Conservation (phyloP, 2,113 vertebrate species). For the Pomatorhinus ruficollis region DNA sequence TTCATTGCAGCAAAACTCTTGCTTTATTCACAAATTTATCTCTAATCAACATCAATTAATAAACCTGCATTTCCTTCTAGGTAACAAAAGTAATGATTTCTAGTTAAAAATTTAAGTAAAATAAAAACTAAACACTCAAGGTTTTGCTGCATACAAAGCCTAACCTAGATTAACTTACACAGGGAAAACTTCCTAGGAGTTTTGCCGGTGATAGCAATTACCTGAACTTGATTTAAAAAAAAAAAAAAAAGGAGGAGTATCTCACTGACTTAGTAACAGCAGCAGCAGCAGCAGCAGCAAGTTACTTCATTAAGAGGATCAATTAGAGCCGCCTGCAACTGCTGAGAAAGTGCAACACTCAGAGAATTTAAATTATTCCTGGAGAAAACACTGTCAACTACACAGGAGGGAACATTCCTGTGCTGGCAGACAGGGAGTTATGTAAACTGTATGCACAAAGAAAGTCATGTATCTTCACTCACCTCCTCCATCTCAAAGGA, state of each 20-base stretch:
- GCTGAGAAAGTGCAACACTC: neutral
- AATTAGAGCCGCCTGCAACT: neutral
- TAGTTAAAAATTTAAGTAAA: neutral
- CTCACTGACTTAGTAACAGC: neutral
- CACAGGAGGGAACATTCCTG: slow-evolving; percentile 31
- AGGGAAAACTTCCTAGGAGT: neutral
- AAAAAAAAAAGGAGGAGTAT: neutral
- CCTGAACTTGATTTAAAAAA: neutral
- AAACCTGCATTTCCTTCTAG: neutral
- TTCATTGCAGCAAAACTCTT: neutral
- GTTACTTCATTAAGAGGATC: neutral
- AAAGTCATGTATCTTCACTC: slow-evolving; percentile 34
- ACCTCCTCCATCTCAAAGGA: slow-evolving; percentile 99
- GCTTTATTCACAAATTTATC: neutral
- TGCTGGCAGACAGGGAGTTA: neutral
- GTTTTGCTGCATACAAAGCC: neutral
- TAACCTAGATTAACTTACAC: neutral
- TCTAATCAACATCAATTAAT: neutral
- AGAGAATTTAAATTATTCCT: slow-evolving; percentile 11
- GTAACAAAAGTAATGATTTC: neutral
- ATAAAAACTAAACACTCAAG: neutral
- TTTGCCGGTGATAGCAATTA: neutral
- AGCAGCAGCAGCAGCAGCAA: neutral
- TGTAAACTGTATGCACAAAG: slow-evolving; percentile 26
- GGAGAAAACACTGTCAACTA: neutral